Base-by-base conservation (phyloP, 2,888 invertebrate genomes). In the Cryptops parisi region DNA sequence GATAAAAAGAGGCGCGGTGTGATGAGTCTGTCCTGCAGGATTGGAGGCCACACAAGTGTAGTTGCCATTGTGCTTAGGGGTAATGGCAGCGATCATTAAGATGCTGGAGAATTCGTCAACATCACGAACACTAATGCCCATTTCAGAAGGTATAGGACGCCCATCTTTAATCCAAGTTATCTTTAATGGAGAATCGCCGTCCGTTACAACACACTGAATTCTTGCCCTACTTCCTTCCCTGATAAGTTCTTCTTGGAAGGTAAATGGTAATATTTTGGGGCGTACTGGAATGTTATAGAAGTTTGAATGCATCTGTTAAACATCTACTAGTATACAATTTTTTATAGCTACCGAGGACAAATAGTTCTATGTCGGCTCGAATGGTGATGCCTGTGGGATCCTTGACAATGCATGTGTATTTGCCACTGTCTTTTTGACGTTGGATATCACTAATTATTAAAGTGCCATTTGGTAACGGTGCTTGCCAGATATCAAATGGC, bases 101-200 rank as follows among this genome's bases (percentile, higher is more conserved):
- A 47, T 47, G 22, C 47, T 47, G 47, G 47, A 47, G 33, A 47
- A 47, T 33, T 47, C 47, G 27, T 47, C 47, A 6, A 47, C 22
- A 3, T 47, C 27, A 17, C 27, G 27, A 47, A 47, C 33, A 6
- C n/a, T 2, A 21, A 47, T 21, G 27, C 47, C 47, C 9, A n/a
- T 26, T 19, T 47, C 33, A 6, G 47, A n/a, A 12, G 3, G 5
- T 2, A 47, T 3, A 3, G 15, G 3, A 3, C 27, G 2, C 4
- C 47, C 47, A 33, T 47, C 17, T 33, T 47, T 47, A 6, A 17
- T 9, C 47, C 47, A 47, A n/a, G 9, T 27, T 2, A 47, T 47
- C 22, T n/a, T 27, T 22, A 47, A 4, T 9, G 47, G 47, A 2
- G 2, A 22, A 9, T 47, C n/a, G 2, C 47, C 47, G 22, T 47